phyloP scores from a whole-genome alignment of 2,113 vertebrate species.

The Mellivora capensis region DNA sequence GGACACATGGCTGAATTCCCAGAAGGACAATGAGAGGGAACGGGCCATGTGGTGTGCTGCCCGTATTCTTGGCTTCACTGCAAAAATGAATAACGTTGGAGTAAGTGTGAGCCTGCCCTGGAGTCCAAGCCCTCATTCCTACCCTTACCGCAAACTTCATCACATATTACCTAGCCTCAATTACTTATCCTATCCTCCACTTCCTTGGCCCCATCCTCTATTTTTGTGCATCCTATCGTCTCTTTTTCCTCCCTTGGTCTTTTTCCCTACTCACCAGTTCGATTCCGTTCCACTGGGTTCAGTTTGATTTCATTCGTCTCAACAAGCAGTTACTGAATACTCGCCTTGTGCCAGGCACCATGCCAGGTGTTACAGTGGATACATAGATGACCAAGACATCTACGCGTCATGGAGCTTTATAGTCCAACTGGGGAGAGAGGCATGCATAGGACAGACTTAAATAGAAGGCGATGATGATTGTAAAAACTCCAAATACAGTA shows the following conservation, averaged over 20 bases:
- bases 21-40: background rate
- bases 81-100: background rate
- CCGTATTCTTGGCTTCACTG: background rate
- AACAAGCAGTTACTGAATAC: background rate
- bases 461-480: background rate
- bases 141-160: background rate
- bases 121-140: background rate
- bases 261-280: background rate
- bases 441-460: background rate
- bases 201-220: background rate
- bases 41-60: background rate
- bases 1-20: slow-evolving; percentile 44
- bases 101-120: background rate
- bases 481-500: background rate
- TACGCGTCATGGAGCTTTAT: background rate
- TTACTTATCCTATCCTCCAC: background rate
- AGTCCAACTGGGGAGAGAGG: background rate
- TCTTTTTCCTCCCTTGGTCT: background rate
- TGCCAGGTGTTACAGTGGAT: background rate
- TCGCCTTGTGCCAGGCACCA: background rate
- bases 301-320: background rate
- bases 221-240: background rate
- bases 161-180: background rate
- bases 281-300: background rate
- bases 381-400: background rate